Percentiles rank a stretch among this genome's conserved stretches.
Conservation (phyloP, 2,113 vertebrate genomes). For the Aleadryas rufinucha region DNA sequence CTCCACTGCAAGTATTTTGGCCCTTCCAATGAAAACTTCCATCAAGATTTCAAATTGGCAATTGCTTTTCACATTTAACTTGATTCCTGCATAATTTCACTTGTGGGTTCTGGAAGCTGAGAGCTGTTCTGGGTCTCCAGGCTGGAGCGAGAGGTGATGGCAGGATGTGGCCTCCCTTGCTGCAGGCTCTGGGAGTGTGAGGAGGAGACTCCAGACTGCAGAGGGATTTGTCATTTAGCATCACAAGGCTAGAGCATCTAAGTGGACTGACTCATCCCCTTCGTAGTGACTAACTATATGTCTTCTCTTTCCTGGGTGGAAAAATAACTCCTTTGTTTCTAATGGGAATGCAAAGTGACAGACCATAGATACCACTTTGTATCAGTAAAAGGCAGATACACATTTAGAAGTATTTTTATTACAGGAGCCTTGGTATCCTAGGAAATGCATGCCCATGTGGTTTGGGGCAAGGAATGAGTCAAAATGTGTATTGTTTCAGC, state of each 20-base stretch:
- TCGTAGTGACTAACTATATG: conserved; percentile 28
- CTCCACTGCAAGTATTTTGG: not conserved
- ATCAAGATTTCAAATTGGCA: not conserved
- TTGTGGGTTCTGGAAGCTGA: not conserved
- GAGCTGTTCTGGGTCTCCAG: rapidly evolving
- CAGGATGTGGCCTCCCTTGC: not conserved
- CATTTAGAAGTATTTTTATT: conserved; percentile 19
- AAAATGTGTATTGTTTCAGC: not conserved
- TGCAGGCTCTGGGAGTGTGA: not conserved
- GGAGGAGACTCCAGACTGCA: not conserved
- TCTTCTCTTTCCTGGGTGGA: not conserved
- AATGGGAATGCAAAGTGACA: not conserved
- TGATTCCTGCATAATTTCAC: not conserved
- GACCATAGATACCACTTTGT: not conserved
- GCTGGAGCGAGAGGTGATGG: not conserved
- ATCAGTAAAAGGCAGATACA: not conserved
- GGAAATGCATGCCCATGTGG: not conserved
- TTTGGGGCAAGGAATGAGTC: not conserved
- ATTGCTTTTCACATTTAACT: not conserved
- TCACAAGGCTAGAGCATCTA: not conserved
- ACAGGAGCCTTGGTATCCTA: not conserved
- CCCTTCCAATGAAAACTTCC: not conserved
- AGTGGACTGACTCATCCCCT: conserved; percentile 24
- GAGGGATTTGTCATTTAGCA: not conserved
- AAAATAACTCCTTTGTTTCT: conserved; percentile 2